These are phyloP conservation scores for Coleophora deauratella DNA, from an alignment of 2,888 invertebrate species.

Conservation along the genomic window DNA sequence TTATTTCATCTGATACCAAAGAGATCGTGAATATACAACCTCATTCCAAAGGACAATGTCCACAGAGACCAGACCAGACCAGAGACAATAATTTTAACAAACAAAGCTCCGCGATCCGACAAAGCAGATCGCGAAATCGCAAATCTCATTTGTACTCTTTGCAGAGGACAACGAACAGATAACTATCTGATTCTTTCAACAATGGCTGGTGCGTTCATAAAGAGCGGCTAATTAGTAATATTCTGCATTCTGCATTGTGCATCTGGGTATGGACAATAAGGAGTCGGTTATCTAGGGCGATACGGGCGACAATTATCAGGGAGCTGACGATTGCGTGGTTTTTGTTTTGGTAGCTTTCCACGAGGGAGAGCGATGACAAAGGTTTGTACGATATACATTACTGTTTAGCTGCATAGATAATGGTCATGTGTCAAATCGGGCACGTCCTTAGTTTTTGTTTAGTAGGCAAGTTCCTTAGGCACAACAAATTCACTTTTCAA, in stretches of 20 bases:
- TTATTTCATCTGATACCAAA: constrained; percentile 38
- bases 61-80: constrained; percentile 35
- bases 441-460: too few species aligned
- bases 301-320: constrained; percentile 71
- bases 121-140: constrained; percentile 53
- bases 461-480: too few species aligned
- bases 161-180: constrained; percentile 54
- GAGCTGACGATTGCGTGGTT: constrained; percentile 39
- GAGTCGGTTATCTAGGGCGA: constrained; percentile 70
- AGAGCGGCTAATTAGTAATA: constrained; percentile 73
- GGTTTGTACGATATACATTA: too few species aligned
- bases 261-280: constrained; percentile 61
- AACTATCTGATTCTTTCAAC: constrained; percentile 72
- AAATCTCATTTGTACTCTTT: constrained; percentile 60
- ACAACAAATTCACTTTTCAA: too few species aligned
- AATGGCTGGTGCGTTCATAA: constrained; percentile 68
- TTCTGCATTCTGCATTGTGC: constrained; percentile 61
- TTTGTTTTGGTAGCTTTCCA: constrained; percentile 30
- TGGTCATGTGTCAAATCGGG: too few species aligned
- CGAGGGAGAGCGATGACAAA: too few species aligned
- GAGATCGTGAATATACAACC: constrained; percentile 26
- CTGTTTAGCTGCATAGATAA: too few species aligned
- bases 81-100: constrained; percentile 55
- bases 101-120: constrained; percentile 66
- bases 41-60: constrained; percentile 40